Conservation (phyloP, 2,888 invertebrate genomes). For the Toxonevra muliebris region DNA sequence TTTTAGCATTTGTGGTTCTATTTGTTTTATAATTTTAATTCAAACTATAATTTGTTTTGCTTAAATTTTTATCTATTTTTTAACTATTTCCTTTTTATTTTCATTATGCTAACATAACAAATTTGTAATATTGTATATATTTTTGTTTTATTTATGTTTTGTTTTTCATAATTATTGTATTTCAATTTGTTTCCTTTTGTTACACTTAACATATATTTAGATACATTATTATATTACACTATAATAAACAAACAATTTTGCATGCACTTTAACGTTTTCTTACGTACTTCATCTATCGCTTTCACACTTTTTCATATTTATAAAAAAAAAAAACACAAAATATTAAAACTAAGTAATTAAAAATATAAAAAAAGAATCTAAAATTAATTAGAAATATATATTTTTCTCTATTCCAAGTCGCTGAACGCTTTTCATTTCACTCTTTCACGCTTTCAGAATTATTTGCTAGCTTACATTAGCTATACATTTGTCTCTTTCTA, state of each 20-base stretch:
- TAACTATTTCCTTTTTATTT: neutral
- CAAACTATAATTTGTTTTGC: neutral
- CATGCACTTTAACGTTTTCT: neutral
- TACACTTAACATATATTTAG: neutral
- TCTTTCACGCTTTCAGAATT: neutral
- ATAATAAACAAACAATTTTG: too few species aligned
- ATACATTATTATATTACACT: neutral
- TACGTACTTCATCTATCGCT: neutral
- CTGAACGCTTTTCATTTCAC: slow-evolving; percentile 4
- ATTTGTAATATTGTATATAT: neutral
- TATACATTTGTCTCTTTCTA: slow-evolving; percentile 2
- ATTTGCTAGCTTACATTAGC: neutral
- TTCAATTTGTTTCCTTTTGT: neutral
- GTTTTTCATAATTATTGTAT: neutral
- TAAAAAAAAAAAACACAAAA: too few species aligned
- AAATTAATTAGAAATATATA: neutral
- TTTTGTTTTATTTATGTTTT: neutral
- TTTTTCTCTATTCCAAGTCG: slow-evolving; percentile 9
- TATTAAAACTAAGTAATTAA: neutral
- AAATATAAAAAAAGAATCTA: neutral
- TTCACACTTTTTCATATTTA: too few species aligned
- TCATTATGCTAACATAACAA: neutral
- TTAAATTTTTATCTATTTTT: neutral
- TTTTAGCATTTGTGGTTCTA: neutral
- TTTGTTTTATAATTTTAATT: slow-evolving; percentile 3